These are phyloP conservation scores for Tricholauxania praeusta DNA, from an alignment of 2,888 invertebrate species.

Conservation along the genomic window DNA sequence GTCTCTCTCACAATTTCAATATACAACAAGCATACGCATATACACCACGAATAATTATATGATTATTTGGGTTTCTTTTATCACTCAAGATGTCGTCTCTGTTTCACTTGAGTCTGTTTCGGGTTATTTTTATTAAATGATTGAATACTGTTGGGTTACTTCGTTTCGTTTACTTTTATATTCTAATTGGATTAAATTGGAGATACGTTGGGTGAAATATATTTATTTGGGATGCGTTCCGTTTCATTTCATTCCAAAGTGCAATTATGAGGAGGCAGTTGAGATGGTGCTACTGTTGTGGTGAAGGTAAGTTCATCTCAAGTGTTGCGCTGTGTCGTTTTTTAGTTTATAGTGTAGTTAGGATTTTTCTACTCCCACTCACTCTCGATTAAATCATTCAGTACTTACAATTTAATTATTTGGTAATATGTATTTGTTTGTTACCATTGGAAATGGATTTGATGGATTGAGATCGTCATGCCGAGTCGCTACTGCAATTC, in stretches of 20 bases:
- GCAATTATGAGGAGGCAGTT: not conserved
- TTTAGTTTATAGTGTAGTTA: not conserved
- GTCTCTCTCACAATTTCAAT: conserved; percentile 30
- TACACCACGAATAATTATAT: conserved; percentile 1
- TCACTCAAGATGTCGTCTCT: conserved; percentile 7
- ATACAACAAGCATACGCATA: conserved; percentile 1
- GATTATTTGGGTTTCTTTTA: not conserved
- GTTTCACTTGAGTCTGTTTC: not conserved
- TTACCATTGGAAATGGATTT: too few species aligned
- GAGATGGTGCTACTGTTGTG: not conserved
- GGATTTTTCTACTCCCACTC: not conserved
- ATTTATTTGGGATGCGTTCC: conserved; percentile 11
- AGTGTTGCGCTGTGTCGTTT: not conserved
- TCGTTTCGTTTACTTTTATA: conserved; percentile 9
- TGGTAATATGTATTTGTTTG: not conserved
- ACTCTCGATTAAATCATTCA: not conserved
- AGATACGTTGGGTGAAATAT: conserved; percentile 4
- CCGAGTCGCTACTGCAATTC: not conserved
- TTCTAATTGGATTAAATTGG: conserved; percentile 28
- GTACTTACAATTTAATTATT: not conserved
- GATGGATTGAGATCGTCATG: not conserved
- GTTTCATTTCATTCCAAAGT: conserved; percentile 26
- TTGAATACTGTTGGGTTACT: conserved; percentile 48
- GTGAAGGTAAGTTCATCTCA: conserved; percentile 20
- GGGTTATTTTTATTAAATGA: conserved; percentile 8